Evolutionary conservation across 2,113 vertebrate species (phyloP), one percentile per base, ranked within the genome.

Genomic region (Leucoraja erinaceus): DNA sequence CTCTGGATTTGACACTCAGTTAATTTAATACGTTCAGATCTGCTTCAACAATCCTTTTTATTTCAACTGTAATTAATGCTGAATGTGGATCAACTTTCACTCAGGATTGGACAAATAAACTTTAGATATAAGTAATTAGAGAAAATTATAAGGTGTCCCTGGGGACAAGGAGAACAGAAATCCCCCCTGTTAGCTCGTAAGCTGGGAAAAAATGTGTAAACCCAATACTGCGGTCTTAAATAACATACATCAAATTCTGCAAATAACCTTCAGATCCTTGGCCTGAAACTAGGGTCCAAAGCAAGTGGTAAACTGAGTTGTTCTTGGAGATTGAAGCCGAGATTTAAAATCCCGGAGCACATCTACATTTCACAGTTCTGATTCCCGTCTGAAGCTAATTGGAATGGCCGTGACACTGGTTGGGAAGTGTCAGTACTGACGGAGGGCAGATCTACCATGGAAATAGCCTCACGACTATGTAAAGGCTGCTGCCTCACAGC

Each of bases 31-130:
- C 54, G 66, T 63, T 31, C 59, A 88, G 61, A 6, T 63, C 59
- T 66, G 12, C 56, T 91, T 18, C 33, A 91, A 72, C 33, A 70
- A 33, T 72, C 72, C 70, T 20, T 91, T 72, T 70, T 70, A 70
- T 54, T 91, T 28, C 90, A 91, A 91, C 14, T 74, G 68, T 91
- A 91, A 91, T 91, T 91, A 91, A 74, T 91, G 68, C 66, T 74
- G 63, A 10, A 47, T 22, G 47, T 54, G 68, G 66, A 70, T 91
- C 31, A 91, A 14, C 90, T 91, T 91, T 72, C 90, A 72, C 18
- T 33, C 38, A 91, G 68, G 68, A 68, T 91, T 91, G 68, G 68
- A 74, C 66, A 91, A 91, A 66, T 88, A 88, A 88, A 54, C 31
- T 54, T 47, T 16, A 74, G 9, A 22, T 28, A 91, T 54, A 72